Percentiles rank a stretch among this genome's conserved stretches.
Conservation (phyloP, 1,140 invertebrate species). For the Microvelia longipes region DNA sequence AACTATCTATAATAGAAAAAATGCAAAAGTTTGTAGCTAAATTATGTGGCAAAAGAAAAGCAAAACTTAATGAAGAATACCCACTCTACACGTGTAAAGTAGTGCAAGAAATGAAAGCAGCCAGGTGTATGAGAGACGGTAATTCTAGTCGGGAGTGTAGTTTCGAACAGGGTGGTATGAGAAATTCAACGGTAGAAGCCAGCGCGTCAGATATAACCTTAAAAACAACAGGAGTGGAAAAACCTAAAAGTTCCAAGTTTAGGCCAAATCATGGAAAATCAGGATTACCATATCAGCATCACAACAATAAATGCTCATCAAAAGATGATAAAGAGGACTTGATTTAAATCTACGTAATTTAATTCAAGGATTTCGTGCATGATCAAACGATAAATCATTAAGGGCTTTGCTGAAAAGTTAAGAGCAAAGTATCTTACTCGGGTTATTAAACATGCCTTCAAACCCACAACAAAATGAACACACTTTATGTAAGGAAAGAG, state of each 20-base stretch:
- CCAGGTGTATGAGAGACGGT: neutral
- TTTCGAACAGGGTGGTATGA: neutral
- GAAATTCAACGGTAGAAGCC: neutral
- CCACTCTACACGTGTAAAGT: neutral
- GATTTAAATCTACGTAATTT: no score
- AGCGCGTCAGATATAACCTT: neutral
- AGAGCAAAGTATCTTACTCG: no score
- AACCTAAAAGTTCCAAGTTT: neutral
- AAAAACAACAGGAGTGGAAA: neutral
- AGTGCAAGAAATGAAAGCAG: neutral
- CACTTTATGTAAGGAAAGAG: no score
- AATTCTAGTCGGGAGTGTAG: neutral
- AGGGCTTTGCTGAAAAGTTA: no score
- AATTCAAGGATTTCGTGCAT: no score
- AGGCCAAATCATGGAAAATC: neutral
- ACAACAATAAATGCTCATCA: neutral
- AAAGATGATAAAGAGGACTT: no score
- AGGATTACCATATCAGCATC: neutral
- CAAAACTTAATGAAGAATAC: neutral
- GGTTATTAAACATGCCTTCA: no score
- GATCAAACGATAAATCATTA: no score
- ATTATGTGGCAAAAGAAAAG: neutral
- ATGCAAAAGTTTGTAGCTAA: neutral
- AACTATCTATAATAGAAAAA: neutral
- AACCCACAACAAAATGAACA: no score